A percentile compares a stretch with the other conserved stretches of the same genome.
These are phyloP conservation scores for Cyrtorhinus lividipennis DNA, from an alignment of 1,140 invertebrate genomes.

Conservation along the genomic window DNA sequence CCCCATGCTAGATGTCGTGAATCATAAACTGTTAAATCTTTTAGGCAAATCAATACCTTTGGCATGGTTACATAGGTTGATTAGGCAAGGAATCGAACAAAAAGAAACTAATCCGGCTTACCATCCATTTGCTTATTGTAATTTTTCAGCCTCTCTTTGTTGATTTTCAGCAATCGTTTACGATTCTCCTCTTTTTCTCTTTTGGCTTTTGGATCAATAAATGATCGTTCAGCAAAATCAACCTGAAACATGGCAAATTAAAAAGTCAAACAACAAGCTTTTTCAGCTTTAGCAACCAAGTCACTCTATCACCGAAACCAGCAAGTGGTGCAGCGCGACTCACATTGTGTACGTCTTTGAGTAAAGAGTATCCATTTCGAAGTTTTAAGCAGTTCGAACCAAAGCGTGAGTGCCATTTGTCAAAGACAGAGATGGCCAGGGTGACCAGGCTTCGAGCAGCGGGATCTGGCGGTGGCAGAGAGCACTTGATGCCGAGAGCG, in stretches of 20 bases:
- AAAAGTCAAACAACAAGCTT: no score
- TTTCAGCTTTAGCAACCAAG: no score
- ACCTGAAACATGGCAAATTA: no score
- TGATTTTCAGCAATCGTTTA: conserved; percentile 3
- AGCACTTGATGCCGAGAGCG: conserved; percentile 32
- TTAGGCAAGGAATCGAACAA: no score
- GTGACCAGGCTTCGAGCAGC: conserved; percentile 34
- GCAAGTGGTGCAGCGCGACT: no score
- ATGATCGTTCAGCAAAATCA: conserved; percentile 13
- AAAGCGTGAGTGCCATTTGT: conserved; percentile 38
- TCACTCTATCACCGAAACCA: no score
- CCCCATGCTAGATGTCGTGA: no score
- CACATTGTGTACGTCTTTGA: conserved; percentile 37
- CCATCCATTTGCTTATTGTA: conserved; percentile 12
- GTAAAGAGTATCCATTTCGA: conserved; percentile 34
- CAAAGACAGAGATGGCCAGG: conserved; percentile 32
- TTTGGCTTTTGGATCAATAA: conserved; percentile 14
- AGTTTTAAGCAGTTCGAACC: conserved; percentile 36
- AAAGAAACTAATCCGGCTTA: no score
- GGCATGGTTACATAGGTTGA: no score
- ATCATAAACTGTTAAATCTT: no score
- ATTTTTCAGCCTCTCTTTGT: conserved; percentile 17
- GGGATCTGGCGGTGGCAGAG: conserved; percentile 36
- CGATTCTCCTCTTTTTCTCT: conserved; percentile 14
- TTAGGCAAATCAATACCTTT: no score